Conservation (phyloP, 2,113 vertebrate genomes). For the Brienomyrus brachyistius region DNA sequence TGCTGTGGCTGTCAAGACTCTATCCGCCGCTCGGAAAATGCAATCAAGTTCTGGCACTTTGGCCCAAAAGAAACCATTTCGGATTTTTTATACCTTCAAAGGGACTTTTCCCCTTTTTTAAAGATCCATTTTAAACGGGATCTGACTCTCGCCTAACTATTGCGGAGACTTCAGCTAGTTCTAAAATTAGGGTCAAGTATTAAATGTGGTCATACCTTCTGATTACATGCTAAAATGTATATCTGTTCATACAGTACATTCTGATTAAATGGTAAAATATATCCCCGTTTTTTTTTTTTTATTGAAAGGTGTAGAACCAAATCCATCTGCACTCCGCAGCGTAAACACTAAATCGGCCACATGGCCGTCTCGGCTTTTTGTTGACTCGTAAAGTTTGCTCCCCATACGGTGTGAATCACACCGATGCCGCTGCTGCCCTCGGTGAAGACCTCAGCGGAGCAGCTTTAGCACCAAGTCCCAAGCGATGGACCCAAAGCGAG, state of each 20-base stretch:
- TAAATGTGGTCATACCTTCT: neutral
- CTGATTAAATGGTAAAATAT: too few species aligned
- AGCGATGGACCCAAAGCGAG: neutral
- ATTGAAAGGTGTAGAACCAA: neutral
- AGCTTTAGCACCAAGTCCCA: neutral
- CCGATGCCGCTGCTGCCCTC: neutral
- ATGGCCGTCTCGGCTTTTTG: neutral
- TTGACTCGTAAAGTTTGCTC: neutral
- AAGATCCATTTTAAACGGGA: neutral
- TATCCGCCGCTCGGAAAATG: neutral
- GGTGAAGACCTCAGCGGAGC: neutral
- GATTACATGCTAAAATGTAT: neutral
- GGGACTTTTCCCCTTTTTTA: neutral
- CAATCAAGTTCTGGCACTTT: neutral
- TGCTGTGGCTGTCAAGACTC: neutral
- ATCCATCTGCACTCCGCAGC: neutral
- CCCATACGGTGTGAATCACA: neutral
- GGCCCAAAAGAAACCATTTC: neutral
- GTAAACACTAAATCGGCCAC: neutral
- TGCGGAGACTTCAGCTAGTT: neutral
- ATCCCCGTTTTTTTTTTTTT: neutral
- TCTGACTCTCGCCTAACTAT: neutral
- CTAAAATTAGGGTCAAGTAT: neutral
- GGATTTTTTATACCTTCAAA: neutral
- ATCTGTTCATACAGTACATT: neutral